phyloP scores from a whole-genome alignment of 2,113 vertebrate genomes.

The Neotoma lepida region DNA sequence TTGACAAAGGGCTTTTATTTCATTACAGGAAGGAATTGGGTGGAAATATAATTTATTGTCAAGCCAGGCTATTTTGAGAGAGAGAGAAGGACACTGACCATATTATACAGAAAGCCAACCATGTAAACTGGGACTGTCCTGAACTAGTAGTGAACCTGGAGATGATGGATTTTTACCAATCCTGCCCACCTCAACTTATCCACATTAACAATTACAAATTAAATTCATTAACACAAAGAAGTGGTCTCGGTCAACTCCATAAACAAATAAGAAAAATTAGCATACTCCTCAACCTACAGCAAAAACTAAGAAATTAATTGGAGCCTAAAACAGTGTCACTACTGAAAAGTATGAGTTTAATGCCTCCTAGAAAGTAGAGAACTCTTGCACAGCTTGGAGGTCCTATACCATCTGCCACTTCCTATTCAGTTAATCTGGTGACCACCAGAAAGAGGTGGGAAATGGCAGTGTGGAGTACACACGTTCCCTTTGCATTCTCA shows the following conservation, averaged over 20 bases:
- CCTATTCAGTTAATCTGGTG: background rate
- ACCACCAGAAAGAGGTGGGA: background rate
- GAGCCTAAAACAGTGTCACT: background rate
- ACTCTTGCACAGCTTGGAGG: background rate
- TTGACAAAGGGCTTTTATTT: background rate
- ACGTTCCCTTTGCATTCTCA: background rate
- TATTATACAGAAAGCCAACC: no score
- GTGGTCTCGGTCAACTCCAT: background rate
- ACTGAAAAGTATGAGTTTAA: background rate
- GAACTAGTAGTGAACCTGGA: background rate
- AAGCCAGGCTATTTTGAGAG: background rate
- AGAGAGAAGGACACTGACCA: background rate
- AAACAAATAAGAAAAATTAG: background rate
- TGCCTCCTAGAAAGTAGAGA: background rate
- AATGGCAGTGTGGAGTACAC: background rate
- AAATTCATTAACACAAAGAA: background rate
- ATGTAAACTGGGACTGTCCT: background rate
- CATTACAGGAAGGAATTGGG: background rate
- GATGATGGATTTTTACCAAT: background rate
- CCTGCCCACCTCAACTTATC: background rate
- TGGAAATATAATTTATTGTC: background rate
- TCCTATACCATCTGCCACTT: background rate
- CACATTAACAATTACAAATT: background rate
- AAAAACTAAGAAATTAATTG: constrained; percentile 15
- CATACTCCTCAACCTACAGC: no score